phyloP scores from a whole-genome alignment of 2,888 invertebrate species.

The Andrena haemorrhoa region DNA sequence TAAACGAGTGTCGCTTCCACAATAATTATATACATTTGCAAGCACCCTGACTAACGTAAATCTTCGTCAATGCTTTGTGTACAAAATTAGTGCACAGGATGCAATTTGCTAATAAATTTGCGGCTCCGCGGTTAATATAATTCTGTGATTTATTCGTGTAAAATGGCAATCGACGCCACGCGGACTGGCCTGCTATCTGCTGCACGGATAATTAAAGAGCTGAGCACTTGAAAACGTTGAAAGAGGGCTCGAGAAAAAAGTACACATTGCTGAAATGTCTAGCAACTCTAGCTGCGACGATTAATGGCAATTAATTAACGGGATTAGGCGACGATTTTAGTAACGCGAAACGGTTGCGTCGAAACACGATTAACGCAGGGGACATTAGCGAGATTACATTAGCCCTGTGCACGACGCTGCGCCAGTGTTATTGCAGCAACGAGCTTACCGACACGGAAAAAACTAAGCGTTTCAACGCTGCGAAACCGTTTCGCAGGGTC shows the following conservation, averaged over 20 bases:
- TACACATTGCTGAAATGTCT: slow-evolving; percentile 6
- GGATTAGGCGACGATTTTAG: slow-evolving; percentile 47
- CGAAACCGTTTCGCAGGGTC: not conserved
- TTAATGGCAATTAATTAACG: slow-evolving; percentile 55
- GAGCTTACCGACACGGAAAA: slow-evolving; percentile 1
- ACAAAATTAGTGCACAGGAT: not conserved
- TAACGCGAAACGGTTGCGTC: slow-evolving; percentile 49
- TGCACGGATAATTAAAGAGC: not conserved
- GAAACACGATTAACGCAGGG: slow-evolving; percentile 47
- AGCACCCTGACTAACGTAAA: not conserved
- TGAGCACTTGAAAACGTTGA: not conserved
- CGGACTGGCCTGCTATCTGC: not conserved
- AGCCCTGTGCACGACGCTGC: slow-evolving; percentile 20
- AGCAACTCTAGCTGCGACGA: not conserved
- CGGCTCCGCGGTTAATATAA: not conserved
- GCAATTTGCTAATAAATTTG: not conserved
- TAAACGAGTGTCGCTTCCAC: not conserved
- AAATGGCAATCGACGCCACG: not conserved
- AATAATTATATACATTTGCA: not conserved
- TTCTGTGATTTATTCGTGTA: not conserved
- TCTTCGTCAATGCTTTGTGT: not conserved
- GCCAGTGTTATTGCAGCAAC: slow-evolving; percentile 3
- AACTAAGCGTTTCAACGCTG: slow-evolving; percentile 1
- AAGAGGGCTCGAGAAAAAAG: not conserved
- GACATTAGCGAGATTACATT: slow-evolving; percentile 52